Percentiles rank a stretch among this genome's conserved stretches.
Conservation (phyloP, 2,113 vertebrate species). For the Eonycteris spelaea region DNA sequence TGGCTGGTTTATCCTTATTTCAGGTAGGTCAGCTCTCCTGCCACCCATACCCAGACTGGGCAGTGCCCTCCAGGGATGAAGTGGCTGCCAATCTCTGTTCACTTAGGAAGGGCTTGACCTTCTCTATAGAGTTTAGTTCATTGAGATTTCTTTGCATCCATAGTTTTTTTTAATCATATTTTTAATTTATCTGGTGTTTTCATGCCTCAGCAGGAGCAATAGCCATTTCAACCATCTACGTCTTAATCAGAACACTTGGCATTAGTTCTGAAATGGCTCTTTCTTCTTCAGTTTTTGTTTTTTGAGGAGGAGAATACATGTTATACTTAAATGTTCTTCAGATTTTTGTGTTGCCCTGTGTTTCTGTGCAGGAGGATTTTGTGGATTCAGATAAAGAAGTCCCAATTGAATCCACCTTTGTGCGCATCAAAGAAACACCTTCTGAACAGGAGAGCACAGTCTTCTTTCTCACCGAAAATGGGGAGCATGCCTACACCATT, state of each 20-base stretch:
- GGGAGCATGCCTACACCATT: conserved; percentile 81
- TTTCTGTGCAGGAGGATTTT: conserved; percentile 81
- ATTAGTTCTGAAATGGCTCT: background rate
- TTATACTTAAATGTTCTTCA: background rate
- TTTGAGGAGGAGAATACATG: background rate
- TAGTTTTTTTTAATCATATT: background rate
- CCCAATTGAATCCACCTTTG: conserved; percentile 83
- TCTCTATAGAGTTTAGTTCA: background rate
- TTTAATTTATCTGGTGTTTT: background rate
- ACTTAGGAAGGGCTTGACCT: background rate
- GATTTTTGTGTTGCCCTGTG: background rate
- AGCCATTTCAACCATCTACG: rapidly evolving
- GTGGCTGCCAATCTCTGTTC: background rate
- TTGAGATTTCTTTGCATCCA: background rate
- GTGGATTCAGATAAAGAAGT: conserved; percentile 77
- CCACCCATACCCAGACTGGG: rapidly evolving
- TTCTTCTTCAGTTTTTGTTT: background rate
- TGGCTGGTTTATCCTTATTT: background rate
- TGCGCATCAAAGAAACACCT: conserved; percentile 81
- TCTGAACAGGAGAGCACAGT: conserved; percentile 81
- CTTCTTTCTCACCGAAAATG: conserved; percentile 79
- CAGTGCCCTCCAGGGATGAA: background rate
- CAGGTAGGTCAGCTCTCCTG: background rate
- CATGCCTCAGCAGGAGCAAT: background rate
- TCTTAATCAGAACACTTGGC: background rate